Evolutionary conservation across 2,797 vertebrate species (phyloP).

Genomic region (Hydrophis major): DNA sequence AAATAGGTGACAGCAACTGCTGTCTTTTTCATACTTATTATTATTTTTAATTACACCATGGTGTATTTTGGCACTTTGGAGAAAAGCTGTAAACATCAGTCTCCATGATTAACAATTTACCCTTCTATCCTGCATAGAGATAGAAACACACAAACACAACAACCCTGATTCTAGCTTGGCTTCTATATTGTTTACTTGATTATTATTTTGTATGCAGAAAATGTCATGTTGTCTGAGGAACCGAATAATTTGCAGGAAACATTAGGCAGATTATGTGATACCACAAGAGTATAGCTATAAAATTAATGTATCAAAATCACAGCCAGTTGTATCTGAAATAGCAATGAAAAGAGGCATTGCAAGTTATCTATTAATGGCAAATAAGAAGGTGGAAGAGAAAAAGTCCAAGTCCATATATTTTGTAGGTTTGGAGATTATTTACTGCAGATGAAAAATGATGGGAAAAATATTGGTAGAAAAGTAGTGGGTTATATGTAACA

Average conservation of each 20-base stretch:
- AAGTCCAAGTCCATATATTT: not conserved
- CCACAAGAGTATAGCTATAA: not conserved
- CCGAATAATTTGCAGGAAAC: not conserved
- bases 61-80: constrained; percentile 78
- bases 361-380: not conserved
- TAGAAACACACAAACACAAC: not conserved
- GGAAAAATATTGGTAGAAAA: not conserved
- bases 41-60: constrained; percentile 74
- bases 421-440: not conserved
- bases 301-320: not conserved
- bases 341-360: not conserved
- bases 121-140: constrained; percentile 29
- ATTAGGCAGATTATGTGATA: not conserved
- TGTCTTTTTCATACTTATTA: constrained; percentile 65
- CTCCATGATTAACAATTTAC: constrained; percentile 74
- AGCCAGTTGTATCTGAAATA: not conserved
- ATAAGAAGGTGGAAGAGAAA: not conserved
- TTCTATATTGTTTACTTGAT: constrained; percentile 79
- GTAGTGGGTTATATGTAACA: not conserved
- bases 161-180: constrained; percentile 63
- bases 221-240: not conserved
- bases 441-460: not conserved
- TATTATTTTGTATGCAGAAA: not conserved
- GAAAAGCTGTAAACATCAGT: constrained; percentile 75
- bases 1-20: constrained; percentile 80